A percentile compares a stretch with the other conserved stretches of the same genome.
These are phyloP conservation scores for Ameiurus melas DNA, from an alignment of 2,113 vertebrate genomes.

Conservation along the genomic window DNA sequence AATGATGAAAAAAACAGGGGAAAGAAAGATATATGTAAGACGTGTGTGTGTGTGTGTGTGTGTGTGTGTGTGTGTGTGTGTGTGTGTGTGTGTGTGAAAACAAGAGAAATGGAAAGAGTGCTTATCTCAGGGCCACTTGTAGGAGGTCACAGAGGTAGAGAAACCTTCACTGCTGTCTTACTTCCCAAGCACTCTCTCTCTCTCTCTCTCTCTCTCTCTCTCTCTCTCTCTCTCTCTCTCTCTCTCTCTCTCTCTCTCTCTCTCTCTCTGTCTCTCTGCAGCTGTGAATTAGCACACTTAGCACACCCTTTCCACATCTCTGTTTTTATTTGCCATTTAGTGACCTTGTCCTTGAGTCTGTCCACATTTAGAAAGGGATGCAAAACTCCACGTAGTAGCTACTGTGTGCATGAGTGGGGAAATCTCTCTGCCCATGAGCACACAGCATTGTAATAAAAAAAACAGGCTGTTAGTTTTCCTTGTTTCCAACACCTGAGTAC, in stretches of 20 bases:
- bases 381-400: constrained; percentile 46
- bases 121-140: constrained; percentile 56
- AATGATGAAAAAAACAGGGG: neutral
- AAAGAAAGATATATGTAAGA: neutral
- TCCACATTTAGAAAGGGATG: constrained; percentile 61
- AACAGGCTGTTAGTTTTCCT: neutral
- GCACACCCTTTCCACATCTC: constrained; percentile 48
- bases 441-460: neutral
- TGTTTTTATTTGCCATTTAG: constrained; percentile 70
- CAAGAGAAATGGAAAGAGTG: neutral
- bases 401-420: constrained; percentile 25
- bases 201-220: constrained; percentile 1
- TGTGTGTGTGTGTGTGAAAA: neutral
- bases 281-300: constrained; percentile 61
- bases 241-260: neutral
- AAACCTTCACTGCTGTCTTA: constrained; percentile 55
- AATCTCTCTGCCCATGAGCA: neutral
- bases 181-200: constrained; percentile 69
- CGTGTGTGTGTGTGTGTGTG: too few species aligned
- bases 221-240: neutral
- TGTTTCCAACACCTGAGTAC: neutral
- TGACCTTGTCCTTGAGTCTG: constrained; percentile 71
- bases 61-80: too few species aligned
- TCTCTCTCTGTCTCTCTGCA: constrained; percentile 50
- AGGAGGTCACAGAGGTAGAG: constrained; percentile 64